Percentiles rank a stretch among this genome's conserved stretches.
Evolutionary conservation across 2,888 invertebrate genomes (phyloP).

Genomic region (Leptopterna dolabrata): DNA sequence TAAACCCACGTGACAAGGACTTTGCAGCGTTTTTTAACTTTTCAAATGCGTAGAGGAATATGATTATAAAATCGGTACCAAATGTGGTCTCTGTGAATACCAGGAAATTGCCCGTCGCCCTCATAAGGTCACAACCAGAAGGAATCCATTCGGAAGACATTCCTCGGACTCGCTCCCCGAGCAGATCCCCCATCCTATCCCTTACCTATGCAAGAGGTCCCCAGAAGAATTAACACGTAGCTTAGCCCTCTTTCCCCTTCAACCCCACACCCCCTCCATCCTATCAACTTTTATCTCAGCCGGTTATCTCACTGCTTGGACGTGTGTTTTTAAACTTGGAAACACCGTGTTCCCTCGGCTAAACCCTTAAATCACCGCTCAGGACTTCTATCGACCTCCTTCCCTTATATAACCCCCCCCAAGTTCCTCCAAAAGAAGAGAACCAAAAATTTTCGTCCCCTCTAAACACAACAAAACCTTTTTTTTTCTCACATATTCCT

Average conservation of each 20-base stretch:
- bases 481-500: background rate
- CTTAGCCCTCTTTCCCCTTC: background rate
- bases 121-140: background rate
- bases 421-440: background rate
- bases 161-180: background rate
- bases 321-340: conserved; percentile 47
- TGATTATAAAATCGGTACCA: too few species aligned
- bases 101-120: background rate
- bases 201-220: background rate
- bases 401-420: background rate
- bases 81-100: too few species aligned
- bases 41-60: too few species aligned
- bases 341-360: conserved; percentile 42
- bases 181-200: background rate
- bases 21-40: too few species aligned
- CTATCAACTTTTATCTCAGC: conserved; percentile 2
- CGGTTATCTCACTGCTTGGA: conserved; percentile 29
- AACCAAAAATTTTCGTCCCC: background rate
- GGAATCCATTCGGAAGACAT: background rate
- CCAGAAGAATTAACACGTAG: conserved; percentile 21
- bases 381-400: background rate
- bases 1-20: too few species aligned
- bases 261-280: background rate
- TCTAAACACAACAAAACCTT: background rate
- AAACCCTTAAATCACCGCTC: conserved; percentile 36